Conservation (phyloP, 2,113 vertebrate species). For the Chamaetylas fuelleborni region DNA sequence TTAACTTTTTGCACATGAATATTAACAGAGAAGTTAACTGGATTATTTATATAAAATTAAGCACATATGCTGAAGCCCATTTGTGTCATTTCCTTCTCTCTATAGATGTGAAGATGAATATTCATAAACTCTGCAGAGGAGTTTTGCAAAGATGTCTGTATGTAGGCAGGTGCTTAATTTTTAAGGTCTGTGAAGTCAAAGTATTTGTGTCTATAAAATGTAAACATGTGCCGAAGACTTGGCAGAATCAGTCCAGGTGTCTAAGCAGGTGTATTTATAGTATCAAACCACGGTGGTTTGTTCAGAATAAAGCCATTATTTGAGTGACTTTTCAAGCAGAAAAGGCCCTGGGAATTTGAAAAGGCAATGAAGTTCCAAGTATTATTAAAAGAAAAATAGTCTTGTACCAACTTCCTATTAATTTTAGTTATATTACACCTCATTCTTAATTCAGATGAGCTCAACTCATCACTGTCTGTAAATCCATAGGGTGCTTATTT, state of each 20-base stretch:
- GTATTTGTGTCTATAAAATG: conserved; percentile 1
- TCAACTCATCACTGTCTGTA: conserved; percentile 23
- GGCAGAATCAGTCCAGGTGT: neutral
- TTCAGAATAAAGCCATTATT: conserved; percentile 16
- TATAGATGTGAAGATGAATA: neutral
- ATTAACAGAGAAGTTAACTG: neutral
- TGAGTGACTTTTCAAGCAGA: conserved; percentile 4
- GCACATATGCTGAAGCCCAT: neutral
- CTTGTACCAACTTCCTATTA: neutral
- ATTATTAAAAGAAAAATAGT: conserved; percentile 14
- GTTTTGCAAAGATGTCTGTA: neutral
- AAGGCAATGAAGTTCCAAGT: neutral
- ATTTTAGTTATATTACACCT: conserved; percentile 36
- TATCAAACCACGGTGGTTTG: neutral
- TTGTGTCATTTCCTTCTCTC: conserved; percentile 21
- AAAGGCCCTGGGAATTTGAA: conserved; percentile 2
- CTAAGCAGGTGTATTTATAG: conserved; percentile 11
- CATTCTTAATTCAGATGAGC: conserved; percentile 24
- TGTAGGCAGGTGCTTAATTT: conserved; percentile 18
- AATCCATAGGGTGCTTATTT: conserved; percentile 34
- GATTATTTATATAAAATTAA: conserved; percentile 32
- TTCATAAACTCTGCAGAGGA: neutral
- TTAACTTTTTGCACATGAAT: neutral
- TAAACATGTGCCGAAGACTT: neutral
- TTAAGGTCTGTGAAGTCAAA: neutral